A percentile compares a stretch with the other conserved stretches of the same genome.
phyloP scores from a whole-genome alignment of 1,140 invertebrate species.

The Littorina saxatilis region DNA sequence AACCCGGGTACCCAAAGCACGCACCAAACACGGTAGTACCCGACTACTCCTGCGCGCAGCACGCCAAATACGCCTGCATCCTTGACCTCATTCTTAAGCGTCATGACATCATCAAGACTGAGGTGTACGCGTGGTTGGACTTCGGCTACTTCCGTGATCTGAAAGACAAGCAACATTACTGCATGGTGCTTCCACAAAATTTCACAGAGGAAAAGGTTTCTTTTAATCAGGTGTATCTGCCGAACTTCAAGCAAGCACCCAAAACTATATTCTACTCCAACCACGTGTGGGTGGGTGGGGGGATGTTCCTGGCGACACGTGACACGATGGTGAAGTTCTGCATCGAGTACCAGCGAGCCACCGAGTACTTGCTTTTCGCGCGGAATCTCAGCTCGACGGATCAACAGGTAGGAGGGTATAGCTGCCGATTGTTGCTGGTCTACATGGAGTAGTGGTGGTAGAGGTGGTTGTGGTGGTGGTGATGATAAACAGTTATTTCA shows the following conservation, averaged over 20 bases:
- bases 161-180: conserved; percentile 31
- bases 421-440: too few relatives aligned
- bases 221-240: conserved; percentile 41
- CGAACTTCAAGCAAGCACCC: conserved; percentile 5
- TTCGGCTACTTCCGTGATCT: conserved; percentile 58
- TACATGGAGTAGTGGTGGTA: too few relatives aligned
- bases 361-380: conserved; percentile 42
- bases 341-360: conserved; percentile 39
- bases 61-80: conserved; percentile 59
- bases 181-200: conserved; percentile 44
- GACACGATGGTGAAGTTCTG: conserved; percentile 36
- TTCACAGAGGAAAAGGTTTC: conserved; percentile 52
- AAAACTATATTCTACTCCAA: conserved; percentile 52
- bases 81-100: conserved; percentile 31
- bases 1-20: conserved; percentile 49
- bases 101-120: conserved; percentile 48
- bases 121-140: conserved; percentile 61
- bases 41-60: conserved; percentile 54
- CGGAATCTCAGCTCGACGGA: conserved; percentile 51
- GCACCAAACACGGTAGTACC: conserved; percentile 55
- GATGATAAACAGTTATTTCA: too few relatives aligned
- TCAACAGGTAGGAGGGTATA: conserved; percentile 53
- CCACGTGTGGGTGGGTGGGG: conserved; percentile 51
- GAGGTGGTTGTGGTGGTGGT: too few relatives aligned
- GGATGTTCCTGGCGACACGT: conserved; percentile 42